These are phyloP conservation scores for Bradypodion ventrale DNA, from an alignment of 2,797 vertebrate species.

Conservation along the genomic window DNA sequence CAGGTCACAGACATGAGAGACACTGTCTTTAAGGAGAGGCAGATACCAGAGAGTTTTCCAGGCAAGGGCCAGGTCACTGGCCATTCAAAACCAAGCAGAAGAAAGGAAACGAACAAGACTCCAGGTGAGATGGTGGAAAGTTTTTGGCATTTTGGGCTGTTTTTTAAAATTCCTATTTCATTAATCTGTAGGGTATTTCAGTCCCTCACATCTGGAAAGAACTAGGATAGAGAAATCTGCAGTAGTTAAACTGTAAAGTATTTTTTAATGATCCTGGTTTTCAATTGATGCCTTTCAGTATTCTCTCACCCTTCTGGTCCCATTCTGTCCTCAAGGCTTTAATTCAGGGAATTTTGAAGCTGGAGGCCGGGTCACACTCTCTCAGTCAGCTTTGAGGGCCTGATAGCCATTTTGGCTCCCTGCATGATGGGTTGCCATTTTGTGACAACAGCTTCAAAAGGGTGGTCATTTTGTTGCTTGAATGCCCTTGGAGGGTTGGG, in stretches of 20 bases:
- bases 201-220: background rate
- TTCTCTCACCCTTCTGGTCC: background rate
- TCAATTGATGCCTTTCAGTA: background rate
- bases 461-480: too few species aligned
- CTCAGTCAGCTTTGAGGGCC: too few species aligned
- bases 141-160: too few species aligned
- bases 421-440: too few species aligned
- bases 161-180: too few species aligned
- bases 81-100: slow-evolving; percentile 27
- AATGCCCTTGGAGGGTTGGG: too few species aligned
- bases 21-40: slow-evolving; percentile 75
- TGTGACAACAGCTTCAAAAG: too few species aligned
- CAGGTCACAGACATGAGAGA: slow-evolving; percentile 87
- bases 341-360: too few species aligned
- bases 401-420: too few species aligned
- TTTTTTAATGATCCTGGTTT: background rate
- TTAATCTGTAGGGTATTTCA: background rate
- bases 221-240: background rate
- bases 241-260: background rate
- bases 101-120: slow-evolving; percentile 37
- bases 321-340: slow-evolving; percentile 23
- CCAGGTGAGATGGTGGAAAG: slow-evolving; percentile 63
- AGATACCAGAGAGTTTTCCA: slow-evolving; percentile 76
- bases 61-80: slow-evolving; percentile 78
- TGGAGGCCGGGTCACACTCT: too few species aligned